Evolutionary conservation across 2,888 invertebrate genomes (phyloP), one percentile per base, ranked within the genome.

Genomic region (Vanessa cardui): DNA sequence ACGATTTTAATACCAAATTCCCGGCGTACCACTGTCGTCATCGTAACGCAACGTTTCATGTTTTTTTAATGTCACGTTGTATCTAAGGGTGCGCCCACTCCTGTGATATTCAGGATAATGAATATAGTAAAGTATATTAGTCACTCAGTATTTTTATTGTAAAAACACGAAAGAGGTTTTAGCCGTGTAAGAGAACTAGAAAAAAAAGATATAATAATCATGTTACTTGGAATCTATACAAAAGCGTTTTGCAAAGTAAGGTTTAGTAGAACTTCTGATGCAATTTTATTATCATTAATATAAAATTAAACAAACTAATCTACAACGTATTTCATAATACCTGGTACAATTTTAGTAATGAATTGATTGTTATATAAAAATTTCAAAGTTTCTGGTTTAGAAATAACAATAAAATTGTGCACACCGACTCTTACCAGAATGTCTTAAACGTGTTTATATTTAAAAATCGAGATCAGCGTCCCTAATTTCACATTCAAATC

Each of bases 401-500:
- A 58, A 66, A 50, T 62, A 58, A 65, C 26, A 39, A 66, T 12
- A 20, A 20, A 58, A 62, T 44, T 45, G 61, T 67, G 62, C 21
- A 69, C 50, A 69, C 52, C 12, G 59, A 26, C 59, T 66, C 62
- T 56, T 70, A 59, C 52, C 33, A 62, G 66, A 67, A 58, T 65
- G 62, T 69, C 72, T 72, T 77, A 81, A 83, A 81, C 77, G 76
- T 84, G 84, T 87, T 87, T 84, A 80, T 83, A 77, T 86, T 83
- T 77, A 81, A 85, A 84, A 82, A 89, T 84, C 79, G 81, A 87
- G 85, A 88, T 85, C 85, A 80, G 77, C 82, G 81, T 83, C 78
- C 82, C 77, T 77, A 78, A 88, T 90, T 88, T 89, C 76, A 89
- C 82, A 90, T 90, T 89, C 83, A 90, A 89, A 90, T 89, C 72